Base-by-base conservation (phyloP, 2,113 vertebrate genomes). In the Nothobranchius kuhntae region DNA sequence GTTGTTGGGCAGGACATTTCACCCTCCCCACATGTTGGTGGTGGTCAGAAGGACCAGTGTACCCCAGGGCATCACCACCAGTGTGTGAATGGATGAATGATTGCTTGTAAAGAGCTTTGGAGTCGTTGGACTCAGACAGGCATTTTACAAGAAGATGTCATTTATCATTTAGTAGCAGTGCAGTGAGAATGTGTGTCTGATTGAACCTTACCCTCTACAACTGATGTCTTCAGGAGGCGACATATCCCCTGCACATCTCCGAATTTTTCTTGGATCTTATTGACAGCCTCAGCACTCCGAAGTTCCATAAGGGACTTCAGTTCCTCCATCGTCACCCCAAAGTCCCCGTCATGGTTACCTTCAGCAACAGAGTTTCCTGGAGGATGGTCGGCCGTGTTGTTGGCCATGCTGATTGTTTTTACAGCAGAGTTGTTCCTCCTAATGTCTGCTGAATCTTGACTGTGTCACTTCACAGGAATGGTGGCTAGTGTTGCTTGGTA, bases 291-390 rank as follows among this genome's bases (percentile, higher is more conserved):
- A 0, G 54, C 21, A 0, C 95, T 94, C 54, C 96, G 91, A 73
- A 96, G 92, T 81, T 98, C 96, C 98, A 99, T 99, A 76, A 99
- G 91, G 21, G 78, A 83, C 76, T 95, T 92, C 64, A 99, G 93
- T 0, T 99, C 95, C 82, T 78, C 84, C 68, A 94, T n/a, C 1
- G 92, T 90, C 86, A 94, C 91, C 73, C 96, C 96, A 75, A 98
- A 98, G 71, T 98, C 96, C 57, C 94, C 93, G 1, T 98, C 97
- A 62, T 88, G 93, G 90, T 87, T 92, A 87, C 92, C 92, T 71
- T 98, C 96, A 0, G 90, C 89, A 61, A 94, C 91, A 0, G 95
- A 96, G 80, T 96, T 98, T 65, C 93, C 93, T 0, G 93, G 92
- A 76, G 94, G 94, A 82, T 96, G 95, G 70, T 96, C 95, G 0